Evolutionary conservation across 2,888 invertebrate genomes (phyloP).

Genomic region (Ferrisia virgata): DNA sequence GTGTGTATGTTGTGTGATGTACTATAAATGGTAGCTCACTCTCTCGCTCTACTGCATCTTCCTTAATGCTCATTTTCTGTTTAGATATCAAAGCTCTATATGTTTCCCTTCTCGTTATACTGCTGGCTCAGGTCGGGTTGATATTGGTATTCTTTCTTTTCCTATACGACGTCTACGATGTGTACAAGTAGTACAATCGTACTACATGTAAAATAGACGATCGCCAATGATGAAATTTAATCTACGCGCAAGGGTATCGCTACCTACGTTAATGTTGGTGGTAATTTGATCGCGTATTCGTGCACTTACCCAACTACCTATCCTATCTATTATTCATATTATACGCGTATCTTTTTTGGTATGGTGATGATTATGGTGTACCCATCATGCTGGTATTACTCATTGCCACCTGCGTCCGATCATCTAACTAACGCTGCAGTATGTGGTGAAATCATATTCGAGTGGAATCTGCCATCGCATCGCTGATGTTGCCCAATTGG

Average conservation of each 20-base stretch:
- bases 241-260: background rate
- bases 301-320: no score
- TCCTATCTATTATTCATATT: no score
- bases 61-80: background rate
- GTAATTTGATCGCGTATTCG: background rate
- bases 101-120: background rate
- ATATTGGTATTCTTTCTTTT: background rate
- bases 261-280: background rate
- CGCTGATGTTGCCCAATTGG: background rate
- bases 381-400: background rate
- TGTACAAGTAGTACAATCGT: no score
- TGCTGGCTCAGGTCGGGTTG: background rate
- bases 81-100: background rate
- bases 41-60: background rate
- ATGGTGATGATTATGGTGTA: no score
- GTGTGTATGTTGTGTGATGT: no score
- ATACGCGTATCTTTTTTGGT: background rate
- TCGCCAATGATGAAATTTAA: background rate
- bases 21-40: no score
- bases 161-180: background rate
- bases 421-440: background rate
- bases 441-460: no score
- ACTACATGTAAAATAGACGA: background rate
- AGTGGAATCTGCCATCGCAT: background rate
- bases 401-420: background rate